phyloP scores from a whole-genome alignment of 2,888 invertebrate species.

The Cryptophagus acutangulus region DNA sequence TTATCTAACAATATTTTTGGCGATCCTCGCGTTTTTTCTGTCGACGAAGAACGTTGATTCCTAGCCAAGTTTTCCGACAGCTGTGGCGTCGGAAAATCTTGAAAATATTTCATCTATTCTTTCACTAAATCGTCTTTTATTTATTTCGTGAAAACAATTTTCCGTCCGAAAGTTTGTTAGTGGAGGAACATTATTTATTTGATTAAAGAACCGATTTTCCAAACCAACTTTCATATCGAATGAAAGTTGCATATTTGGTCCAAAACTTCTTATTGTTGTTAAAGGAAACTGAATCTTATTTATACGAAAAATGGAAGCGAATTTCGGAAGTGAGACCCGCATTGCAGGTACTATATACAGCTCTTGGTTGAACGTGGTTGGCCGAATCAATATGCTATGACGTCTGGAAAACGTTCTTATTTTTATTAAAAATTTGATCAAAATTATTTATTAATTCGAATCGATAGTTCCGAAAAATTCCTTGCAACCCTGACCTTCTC shows the following conservation, averaged over 20 bases:
- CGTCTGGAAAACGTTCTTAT: slow-evolving; percentile 21
- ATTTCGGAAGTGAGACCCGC: slow-evolving; percentile 14
- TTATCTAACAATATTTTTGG: neutral
- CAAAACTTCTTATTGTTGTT: neutral
- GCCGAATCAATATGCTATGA: slow-evolving; percentile 23
- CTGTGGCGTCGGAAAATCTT: slow-evolving; percentile 6
- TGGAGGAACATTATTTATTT: too few species aligned
- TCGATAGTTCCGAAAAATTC: neutral
- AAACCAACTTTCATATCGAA: neutral
- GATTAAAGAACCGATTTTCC: neutral
- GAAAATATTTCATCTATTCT: slow-evolving; percentile 5
- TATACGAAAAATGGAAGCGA: slow-evolving; percentile 6
- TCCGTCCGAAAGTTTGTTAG: neutral
- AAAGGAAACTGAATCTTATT: slow-evolving; percentile 7
- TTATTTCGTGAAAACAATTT: slow-evolving; percentile 1
- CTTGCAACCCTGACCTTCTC: neutral
- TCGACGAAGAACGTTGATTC: slow-evolving; percentile 4
- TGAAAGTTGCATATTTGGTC: neutral
- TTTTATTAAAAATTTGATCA: too few species aligned
- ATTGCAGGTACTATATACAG: slow-evolving; percentile 22
- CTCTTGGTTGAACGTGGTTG: slow-evolving; percentile 18
- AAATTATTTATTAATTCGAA: slow-evolving; percentile 11
- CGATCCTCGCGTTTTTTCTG: neutral
- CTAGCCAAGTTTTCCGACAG: slow-evolving; percentile 7
- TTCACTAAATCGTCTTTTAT: neutral